Conservation (phyloP, 2,888 invertebrate species). For the Andrena praecox region DNA sequence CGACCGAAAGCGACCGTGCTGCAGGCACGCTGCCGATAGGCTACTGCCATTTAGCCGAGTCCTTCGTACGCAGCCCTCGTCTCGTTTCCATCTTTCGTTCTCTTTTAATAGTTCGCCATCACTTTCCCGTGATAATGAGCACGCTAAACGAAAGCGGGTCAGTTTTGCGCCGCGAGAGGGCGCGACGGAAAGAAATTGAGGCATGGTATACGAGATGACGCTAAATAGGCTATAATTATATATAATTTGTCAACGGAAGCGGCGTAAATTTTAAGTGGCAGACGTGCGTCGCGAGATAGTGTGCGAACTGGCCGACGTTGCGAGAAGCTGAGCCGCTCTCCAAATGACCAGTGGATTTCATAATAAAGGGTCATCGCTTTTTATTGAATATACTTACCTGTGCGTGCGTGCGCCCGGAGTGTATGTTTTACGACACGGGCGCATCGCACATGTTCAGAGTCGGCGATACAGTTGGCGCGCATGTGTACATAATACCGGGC, state of each 20-base stretch:
- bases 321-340: slow-evolving; percentile 6
- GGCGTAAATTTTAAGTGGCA: neutral
- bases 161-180: slow-evolving; percentile 8
- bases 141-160: neutral
- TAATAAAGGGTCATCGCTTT: slow-evolving; percentile 22
- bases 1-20: neutral
- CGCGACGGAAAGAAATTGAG: neutral
- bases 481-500: slow-evolving; percentile 10
- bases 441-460: slow-evolving; percentile 8
- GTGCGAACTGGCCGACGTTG: slow-evolving; percentile 10
- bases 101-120: neutral
- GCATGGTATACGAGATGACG: neutral
- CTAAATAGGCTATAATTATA: slow-evolving; percentile 18
- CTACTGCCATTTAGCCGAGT: neutral
- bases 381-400: slow-evolving; percentile 11
- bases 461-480: slow-evolving; percentile 4
- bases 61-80: neutral
- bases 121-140: neutral
- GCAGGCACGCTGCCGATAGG: neutral
- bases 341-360: neutral
- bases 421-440: neutral
- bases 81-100: neutral
- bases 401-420: neutral
- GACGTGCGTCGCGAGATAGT: neutral
- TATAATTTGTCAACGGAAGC: slow-evolving; percentile 22